These are phyloP conservation scores for Rhynchonema sp. DNA, from an alignment of 2,888 invertebrate genomes.

Conservation along the genomic window DNA sequence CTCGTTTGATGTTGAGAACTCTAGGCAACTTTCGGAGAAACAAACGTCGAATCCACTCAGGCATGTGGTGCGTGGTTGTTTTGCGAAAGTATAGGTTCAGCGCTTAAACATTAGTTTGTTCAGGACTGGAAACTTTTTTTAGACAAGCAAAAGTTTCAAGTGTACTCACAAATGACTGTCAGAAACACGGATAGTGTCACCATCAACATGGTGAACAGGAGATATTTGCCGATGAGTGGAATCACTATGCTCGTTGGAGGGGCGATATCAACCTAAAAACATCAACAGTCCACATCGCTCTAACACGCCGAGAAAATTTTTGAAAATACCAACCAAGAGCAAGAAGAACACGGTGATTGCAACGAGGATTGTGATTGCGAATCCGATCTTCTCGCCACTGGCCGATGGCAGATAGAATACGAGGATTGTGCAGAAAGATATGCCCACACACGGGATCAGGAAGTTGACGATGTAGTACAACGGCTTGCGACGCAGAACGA, in stretches of 20 bases:
- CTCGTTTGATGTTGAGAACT: constrained; percentile 35
- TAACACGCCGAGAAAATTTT: not conserved
- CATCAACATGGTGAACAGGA: constrained; percentile 84
- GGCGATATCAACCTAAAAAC: constrained; percentile 48
- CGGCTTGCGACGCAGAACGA: constrained; percentile 28
- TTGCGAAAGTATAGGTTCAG: constrained; percentile 71
- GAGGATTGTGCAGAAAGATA: constrained; percentile 38
- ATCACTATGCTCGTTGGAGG: constrained; percentile 78
- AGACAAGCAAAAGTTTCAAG: not conserved
- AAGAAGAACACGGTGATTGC: constrained; percentile 95
- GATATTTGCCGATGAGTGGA: constrained; percentile 52
- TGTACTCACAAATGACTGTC: constrained; percentile 18
- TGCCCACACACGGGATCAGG: constrained; percentile 35
- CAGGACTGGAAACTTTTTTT: too few species aligned
- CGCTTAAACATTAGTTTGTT: too few species aligned
- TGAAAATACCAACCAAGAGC: constrained; percentile 49
- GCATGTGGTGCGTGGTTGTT: constrained; percentile 82
- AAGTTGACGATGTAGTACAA: constrained; percentile 34
- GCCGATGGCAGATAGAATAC: constrained; percentile 94
- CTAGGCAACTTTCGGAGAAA: constrained; percentile 79
- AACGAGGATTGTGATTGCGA: constrained; percentile 90
- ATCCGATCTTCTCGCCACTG: constrained; percentile 88
- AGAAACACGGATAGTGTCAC: constrained; percentile 49
- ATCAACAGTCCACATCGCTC: too few species aligned
- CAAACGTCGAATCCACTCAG: constrained; percentile 60